These are phyloP conservation scores for Henicopernis longicauda DNA, from an alignment of 2,113 vertebrate species.

Conservation along the genomic window DNA sequence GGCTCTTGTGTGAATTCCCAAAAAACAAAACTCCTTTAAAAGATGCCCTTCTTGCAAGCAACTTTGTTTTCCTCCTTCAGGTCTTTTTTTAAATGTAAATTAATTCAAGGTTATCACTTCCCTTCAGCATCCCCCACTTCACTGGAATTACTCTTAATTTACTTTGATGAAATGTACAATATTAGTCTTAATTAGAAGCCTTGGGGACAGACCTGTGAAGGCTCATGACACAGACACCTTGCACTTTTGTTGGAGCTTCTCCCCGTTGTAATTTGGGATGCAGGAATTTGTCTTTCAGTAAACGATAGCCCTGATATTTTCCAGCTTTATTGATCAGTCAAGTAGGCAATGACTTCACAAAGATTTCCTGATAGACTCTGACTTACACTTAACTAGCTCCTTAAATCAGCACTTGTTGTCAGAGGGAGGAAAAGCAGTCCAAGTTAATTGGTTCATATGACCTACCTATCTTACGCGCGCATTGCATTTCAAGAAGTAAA, in stretches of 20 bases:
- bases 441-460: background rate
- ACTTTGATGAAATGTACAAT: background rate
- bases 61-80: background rate
- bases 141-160: constrained; percentile 20
- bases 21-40: background rate
- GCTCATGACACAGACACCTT: background rate
- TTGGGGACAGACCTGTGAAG: background rate
- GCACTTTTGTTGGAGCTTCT: background rate
- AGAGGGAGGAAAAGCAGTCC: background rate
- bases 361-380: background rate
- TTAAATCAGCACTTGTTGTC: background rate
- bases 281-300: background rate
- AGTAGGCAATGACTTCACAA: background rate
- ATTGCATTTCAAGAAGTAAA: background rate
- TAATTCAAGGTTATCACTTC: constrained; percentile 20
- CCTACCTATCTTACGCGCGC: background rate
- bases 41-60: background rate
- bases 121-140: constrained; percentile 3
- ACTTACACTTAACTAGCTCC: background rate
- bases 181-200: constrained; percentile 33
- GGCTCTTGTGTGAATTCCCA: background rate
- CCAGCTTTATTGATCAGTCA: background rate
- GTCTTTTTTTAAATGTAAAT: constrained; percentile 18
- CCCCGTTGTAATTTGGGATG: background rate
- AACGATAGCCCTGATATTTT: background rate